These are phyloP conservation scores for Ceramica pisi DNA, from an alignment of 2,888 invertebrate genomes.

Conservation along the genomic window DNA sequence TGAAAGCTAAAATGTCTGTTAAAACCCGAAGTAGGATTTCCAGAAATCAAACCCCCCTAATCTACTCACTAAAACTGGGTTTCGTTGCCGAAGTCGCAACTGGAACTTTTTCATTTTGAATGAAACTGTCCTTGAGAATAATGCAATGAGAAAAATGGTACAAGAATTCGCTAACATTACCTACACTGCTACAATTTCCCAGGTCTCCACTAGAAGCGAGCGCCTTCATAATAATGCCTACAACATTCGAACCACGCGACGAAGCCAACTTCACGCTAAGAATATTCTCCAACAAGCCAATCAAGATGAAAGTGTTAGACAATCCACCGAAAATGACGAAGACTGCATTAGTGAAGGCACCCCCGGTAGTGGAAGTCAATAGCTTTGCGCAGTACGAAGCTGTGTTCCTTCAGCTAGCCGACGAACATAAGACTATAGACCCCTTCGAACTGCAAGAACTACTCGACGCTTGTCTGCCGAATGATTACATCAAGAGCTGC, in stretches of 20 bases:
- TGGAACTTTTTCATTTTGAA: neutral
- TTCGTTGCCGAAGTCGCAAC: neutral
- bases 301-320: slow-evolving; percentile 94
- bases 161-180: neutral
- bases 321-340: slow-evolving; percentile 93
- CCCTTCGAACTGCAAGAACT: slow-evolving; percentile 97
- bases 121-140: neutral
- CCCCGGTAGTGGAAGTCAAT: slow-evolving; percentile 92
- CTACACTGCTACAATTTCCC: slow-evolving; percentile 72
- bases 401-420: slow-evolving; percentile 96
- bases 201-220: slow-evolving; percentile 95
- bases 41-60: neutral
- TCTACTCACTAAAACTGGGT: neutral
- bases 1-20: too few relatives aligned
- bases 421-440: slow-evolving; percentile 97
- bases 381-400: slow-evolving; percentile 97
- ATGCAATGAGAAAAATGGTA: neutral
- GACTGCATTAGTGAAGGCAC: slow-evolving; percentile 94
- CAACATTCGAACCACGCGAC: slow-evolving; percentile 97
- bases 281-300: slow-evolving; percentile 94
- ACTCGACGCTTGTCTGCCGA: slow-evolving; percentile 97
- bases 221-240: slow-evolving; percentile 96
- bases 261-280: slow-evolving; percentile 97
- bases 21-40: neutral
- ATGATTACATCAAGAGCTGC: slow-evolving; percentile 98